Conservation (phyloP, 2,888 invertebrate species). For the Epistrophella euchroma region DNA sequence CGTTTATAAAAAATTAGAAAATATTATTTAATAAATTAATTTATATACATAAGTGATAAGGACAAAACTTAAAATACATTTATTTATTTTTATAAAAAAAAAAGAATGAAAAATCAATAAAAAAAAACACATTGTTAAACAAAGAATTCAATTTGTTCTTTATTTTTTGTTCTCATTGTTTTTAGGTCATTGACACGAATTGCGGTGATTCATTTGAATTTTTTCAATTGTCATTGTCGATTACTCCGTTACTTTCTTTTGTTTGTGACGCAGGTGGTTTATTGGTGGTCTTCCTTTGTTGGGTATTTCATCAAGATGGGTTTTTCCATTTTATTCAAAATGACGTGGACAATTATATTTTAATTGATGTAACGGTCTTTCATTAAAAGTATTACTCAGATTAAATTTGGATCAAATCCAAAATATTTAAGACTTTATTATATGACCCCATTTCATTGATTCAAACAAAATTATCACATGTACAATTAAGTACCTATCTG, state of each 20-base stretch:
- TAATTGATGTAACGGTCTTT: slow-evolving; percentile 12
- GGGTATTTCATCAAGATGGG: slow-evolving; percentile 43
- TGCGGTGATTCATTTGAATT: slow-evolving; percentile 42
- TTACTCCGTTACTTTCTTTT: slow-evolving; percentile 52
- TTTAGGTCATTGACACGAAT: slow-evolving; percentile 55
- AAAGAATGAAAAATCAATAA: slow-evolving; percentile 27
- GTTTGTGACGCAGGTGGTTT: slow-evolving; percentile 28
- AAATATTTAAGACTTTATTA: neutral
- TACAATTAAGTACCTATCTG: too few relatives aligned
- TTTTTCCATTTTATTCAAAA: slow-evolving; percentile 12
- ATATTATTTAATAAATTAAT: slow-evolving; percentile 6
- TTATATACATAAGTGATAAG: neutral
- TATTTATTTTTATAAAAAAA: neutral
- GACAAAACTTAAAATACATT: neutral
- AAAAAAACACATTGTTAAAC: neutral
- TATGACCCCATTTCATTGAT: too few relatives aligned
- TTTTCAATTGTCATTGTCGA: slow-evolving; percentile 34
- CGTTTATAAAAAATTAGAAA: neutral
- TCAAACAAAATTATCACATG: too few relatives aligned
- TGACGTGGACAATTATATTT: slow-evolving; percentile 5
- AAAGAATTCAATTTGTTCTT: slow-evolving; percentile 29
- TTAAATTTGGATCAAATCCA: neutral
- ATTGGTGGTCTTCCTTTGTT: slow-evolving; percentile 25
- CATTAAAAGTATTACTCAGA: slow-evolving; percentile 10
- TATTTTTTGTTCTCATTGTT: slow-evolving; percentile 2